Evolutionary conservation across 2,888 invertebrate species (phyloP).

Genomic region (Amphipyra tragopoginis): DNA sequence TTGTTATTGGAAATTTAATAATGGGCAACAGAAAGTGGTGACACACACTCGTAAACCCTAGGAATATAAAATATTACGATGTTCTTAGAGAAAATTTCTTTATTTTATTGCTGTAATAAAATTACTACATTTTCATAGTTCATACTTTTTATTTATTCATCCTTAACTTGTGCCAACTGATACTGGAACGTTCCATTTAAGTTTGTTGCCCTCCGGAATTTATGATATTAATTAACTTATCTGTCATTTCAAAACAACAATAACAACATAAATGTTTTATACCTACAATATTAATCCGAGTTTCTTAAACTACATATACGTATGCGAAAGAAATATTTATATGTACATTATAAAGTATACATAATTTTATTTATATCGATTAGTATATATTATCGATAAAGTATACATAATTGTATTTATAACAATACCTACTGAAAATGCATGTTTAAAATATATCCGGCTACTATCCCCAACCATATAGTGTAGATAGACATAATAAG

Average conservation of each 20-base stretch:
- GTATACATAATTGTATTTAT: no score
- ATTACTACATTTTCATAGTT: conserved; percentile 64
- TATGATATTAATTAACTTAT: conserved; percentile 36
- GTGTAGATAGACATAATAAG: no score
- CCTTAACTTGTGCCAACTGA: conserved; percentile 42
- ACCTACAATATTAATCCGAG: no score
- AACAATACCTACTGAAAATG: no score
- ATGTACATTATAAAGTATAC: no score
- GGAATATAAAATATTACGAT: conserved; percentile 64
- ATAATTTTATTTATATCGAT: no score
- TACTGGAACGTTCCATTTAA: conserved; percentile 27
- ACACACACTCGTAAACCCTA: conserved; percentile 65
- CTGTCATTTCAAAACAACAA: conserved; percentile 32
- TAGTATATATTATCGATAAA: no score
- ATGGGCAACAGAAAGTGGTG: conserved; percentile 56
- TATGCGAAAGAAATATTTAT: no score
- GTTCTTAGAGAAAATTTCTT: conserved; percentile 67
- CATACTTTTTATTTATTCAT: conserved; percentile 51
- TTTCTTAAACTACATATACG: no score
- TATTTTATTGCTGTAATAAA: conserved; percentile 73
- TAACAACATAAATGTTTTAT: conserved; percentile 1
- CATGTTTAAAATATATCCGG: no score
- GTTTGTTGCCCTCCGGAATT: conserved; percentile 19
- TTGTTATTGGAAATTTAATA: conserved; percentile 57
- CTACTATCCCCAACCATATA: no score